A percentile compares a stretch with the other conserved stretches of the same genome.
These are phyloP conservation scores for Hypotaenidia philippensis DNA, from an alignment of 2,797 vertebrate genomes.

Conservation along the genomic window DNA sequence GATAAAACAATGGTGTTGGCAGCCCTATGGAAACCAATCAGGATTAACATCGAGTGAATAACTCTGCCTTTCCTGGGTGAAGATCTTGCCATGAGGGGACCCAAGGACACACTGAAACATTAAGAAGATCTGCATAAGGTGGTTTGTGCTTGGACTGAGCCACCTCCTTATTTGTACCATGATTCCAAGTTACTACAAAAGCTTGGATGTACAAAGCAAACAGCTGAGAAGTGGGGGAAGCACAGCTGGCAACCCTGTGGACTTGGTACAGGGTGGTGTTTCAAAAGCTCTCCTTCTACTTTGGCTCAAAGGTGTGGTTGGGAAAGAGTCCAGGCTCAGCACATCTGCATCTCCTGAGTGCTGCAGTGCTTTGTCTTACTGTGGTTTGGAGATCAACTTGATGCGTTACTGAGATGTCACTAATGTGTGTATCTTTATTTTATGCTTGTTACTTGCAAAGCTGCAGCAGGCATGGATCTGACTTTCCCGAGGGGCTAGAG, in stretches of 20 bases:
- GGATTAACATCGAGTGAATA: background rate
- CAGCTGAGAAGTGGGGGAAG: background rate
- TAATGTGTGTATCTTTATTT: background rate
- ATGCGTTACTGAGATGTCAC: background rate
- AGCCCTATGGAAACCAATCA: background rate
- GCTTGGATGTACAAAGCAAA: background rate
- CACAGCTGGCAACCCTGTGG: background rate
- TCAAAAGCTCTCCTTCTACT: background rate
- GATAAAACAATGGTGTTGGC: background rate
- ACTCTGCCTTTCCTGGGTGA: background rate
- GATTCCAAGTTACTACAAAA: background rate
- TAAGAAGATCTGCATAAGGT: background rate
- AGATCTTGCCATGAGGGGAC: background rate
- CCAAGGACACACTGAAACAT: background rate
- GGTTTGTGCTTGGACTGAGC: background rate
- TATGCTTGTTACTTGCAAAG: background rate
- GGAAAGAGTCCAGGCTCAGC: background rate
- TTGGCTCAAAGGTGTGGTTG: background rate
- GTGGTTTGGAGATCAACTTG: background rate
- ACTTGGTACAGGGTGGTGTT: background rate
- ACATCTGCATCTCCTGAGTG: background rate
- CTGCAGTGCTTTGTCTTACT: background rate
- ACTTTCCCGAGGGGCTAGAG: background rate
- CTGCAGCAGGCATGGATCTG: background rate
- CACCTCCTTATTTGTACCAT: accelerated